Percentiles rank a stretch among this genome's conserved stretches.
These are phyloP conservation scores for Drosophila atripex DNA, from an alignment of 2,888 invertebrate species.

Conservation along the genomic window DNA sequence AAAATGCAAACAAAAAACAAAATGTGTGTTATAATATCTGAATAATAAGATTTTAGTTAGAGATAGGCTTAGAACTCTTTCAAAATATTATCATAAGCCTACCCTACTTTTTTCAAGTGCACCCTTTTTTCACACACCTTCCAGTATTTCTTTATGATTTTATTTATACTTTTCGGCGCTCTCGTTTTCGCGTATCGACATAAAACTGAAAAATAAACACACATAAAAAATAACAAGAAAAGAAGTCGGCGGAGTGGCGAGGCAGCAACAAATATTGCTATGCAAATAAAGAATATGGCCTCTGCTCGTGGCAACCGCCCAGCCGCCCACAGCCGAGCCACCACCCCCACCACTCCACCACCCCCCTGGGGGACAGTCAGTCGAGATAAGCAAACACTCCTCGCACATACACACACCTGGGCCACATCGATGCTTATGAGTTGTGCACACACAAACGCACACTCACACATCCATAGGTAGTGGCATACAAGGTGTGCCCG, in stretches of 20 bases:
- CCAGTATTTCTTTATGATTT: slow-evolving; percentile 56
- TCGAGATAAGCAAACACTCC: slow-evolving; percentile 48
- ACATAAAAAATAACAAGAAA: slow-evolving; percentile 61
- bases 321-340: slow-evolving; percentile 2
- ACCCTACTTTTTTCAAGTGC: slow-evolving; percentile 9
- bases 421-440: slow-evolving; percentile 52
- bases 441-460: slow-evolving; percentile 37
- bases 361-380: slow-evolving; percentile 34
- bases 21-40: no score
- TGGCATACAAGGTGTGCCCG: slow-evolving; percentile 54
- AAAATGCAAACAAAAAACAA: no score
- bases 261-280: slow-evolving; percentile 64
- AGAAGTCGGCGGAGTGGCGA: slow-evolving; percentile 11
- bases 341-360: background rate
- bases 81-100: no score
- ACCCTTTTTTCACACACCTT: background rate
- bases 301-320: slow-evolving; percentile 20
- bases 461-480: slow-evolving; percentile 31
- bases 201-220: slow-evolving; percentile 74
- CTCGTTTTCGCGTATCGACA: slow-evolving; percentile 75
- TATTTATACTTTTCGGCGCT: slow-evolving; percentile 60
- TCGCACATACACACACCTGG: slow-evolving; percentile 53
- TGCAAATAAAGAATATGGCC: slow-evolving; percentile 71
- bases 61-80: no score
- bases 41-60: no score